phyloP scores from a whole-genome alignment of 2,888 invertebrate genomes.

The Drosophila atripex region DNA sequence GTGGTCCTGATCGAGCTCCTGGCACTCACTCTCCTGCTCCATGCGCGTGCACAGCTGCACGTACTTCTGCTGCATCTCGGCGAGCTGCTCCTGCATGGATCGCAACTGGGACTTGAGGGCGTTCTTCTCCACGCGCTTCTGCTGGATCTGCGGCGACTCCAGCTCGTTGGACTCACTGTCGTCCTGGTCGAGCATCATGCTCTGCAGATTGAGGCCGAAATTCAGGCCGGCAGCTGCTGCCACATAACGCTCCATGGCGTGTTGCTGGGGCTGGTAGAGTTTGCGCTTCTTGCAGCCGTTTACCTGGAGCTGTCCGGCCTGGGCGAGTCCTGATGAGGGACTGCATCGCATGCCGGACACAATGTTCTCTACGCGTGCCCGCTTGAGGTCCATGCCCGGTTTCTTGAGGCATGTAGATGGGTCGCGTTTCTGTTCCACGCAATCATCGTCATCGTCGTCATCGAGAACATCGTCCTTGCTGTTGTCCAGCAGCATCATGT shows the following conservation, averaged over 20 bases:
- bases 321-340: conserved; percentile 87
- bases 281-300: conserved; percentile 98
- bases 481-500: conserved; percentile 85
- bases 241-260: conserved; percentile 88
- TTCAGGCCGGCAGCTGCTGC: conserved; percentile 85
- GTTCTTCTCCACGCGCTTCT: conserved; percentile 94
- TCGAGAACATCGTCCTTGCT: conserved; percentile 88
- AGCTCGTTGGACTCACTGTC: conserved; percentile 92
- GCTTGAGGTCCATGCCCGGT: conserved; percentile 92
- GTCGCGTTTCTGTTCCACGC: conserved; percentile 83
- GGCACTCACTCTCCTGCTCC: conserved; percentile 91
- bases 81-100: conserved; percentile 94
- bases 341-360: conserved; percentile 96
- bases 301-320: conserved; percentile 85
- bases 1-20: conserved; percentile 88
- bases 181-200: conserved; percentile 86
- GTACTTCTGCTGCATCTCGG: conserved; percentile 96
- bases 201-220: conserved; percentile 86
- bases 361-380: conserved; percentile 97
- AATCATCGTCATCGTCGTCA: conserved; percentile 85
- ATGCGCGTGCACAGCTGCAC: conserved; percentile 93
- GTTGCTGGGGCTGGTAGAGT: conserved; percentile 97
- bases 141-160: conserved; percentile 90
- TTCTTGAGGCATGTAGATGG: conserved; percentile 85
- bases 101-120: conserved; percentile 93